These are phyloP conservation scores for Cottus gobio DNA, from an alignment of 2,113 vertebrate species.

Conservation along the genomic window DNA sequence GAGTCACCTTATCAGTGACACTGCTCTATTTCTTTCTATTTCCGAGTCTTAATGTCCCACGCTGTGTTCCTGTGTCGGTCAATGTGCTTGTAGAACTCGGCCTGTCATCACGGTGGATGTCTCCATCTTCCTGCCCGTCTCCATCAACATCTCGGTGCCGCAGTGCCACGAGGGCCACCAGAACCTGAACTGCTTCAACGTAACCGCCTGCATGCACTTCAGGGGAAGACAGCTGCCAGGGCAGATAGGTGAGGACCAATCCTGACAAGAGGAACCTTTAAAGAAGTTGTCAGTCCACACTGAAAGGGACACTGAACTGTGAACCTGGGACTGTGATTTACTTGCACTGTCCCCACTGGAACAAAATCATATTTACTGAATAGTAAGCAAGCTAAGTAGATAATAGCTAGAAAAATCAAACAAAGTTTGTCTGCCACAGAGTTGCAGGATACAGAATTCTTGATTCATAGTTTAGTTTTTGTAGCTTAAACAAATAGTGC, in stretches of 20 bases:
- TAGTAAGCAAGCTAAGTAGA: background rate
- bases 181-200: constrained; percentile 90
- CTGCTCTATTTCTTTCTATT: background rate
- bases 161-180: constrained; percentile 93
- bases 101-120: constrained; percentile 93
- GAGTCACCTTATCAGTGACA: constrained; percentile 65
- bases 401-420: background rate
- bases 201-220: constrained; percentile 91
- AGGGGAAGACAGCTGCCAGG: constrained; percentile 90
- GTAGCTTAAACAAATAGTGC: background rate
- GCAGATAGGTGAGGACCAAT: constrained; percentile 88
- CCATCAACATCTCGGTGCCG: constrained; percentile 96
- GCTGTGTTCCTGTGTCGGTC: constrained; percentile 20
- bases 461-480: background rate
- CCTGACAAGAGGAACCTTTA: background rate
- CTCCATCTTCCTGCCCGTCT: constrained; percentile 89
- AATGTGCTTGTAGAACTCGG: constrained; percentile 85
- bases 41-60: constrained; percentile 26
- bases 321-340: background rate
- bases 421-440: background rate
- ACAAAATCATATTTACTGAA: background rate
- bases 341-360: background rate
- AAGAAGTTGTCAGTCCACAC: background rate
- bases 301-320: background rate
- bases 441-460: background rate